These are phyloP conservation scores for Thamnophis elegans DNA, from an alignment of 2,797 vertebrate genomes.

Conservation along the genomic window DNA sequence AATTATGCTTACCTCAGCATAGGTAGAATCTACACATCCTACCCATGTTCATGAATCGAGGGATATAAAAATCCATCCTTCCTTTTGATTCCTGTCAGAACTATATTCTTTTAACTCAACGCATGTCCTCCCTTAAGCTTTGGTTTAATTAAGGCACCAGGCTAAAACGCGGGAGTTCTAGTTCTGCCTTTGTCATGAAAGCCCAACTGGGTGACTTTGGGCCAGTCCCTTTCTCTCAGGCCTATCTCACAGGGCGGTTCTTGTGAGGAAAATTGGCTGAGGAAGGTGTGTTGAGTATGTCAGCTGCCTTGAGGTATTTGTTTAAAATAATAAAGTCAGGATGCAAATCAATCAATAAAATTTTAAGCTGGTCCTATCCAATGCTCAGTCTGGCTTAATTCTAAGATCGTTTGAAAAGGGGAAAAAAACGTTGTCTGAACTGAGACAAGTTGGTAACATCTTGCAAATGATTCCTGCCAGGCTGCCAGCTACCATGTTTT, in stretches of 20 bases:
- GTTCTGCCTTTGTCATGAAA: not conserved
- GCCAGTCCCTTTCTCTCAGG: not conserved
- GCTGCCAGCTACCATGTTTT: not conserved
- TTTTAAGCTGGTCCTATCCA: not conserved
- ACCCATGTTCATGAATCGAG: not conserved
- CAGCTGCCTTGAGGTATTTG: not conserved
- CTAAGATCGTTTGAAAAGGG: not conserved
- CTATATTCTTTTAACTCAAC: not conserved
- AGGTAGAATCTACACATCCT: not conserved
- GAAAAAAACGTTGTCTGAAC: not conserved
- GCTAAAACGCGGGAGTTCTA: no score
- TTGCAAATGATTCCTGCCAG: not conserved
- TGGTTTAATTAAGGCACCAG: not conserved
- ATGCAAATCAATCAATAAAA: not conserved
- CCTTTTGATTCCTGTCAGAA: no score
- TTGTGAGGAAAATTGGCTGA: not conserved
- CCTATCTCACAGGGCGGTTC: not conserved
- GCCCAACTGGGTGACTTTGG: not conserved
- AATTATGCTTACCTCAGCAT: not conserved
- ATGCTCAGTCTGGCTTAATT: not conserved
- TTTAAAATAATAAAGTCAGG: not conserved
- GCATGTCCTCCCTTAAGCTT: not conserved
- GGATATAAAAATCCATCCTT: not conserved
- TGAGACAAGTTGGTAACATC: not conserved
- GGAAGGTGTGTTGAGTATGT: not conserved